Evolutionary conservation across 2,113 vertebrate genomes (phyloP).

Genomic region (Aix galericulata): DNA sequence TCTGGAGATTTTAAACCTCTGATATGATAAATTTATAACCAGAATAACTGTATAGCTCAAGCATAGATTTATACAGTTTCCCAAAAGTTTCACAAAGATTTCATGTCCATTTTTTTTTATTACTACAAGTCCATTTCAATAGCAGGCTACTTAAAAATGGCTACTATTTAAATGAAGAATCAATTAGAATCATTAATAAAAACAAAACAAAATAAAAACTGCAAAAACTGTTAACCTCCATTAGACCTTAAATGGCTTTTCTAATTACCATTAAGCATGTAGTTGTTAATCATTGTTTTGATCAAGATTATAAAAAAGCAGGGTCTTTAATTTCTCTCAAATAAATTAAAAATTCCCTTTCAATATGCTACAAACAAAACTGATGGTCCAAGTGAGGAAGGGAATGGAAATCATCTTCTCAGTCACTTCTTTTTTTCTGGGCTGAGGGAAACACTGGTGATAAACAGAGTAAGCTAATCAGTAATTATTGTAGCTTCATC

Average conservation of each 20-base stretch:
- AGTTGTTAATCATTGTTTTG: constrained; percentile 72
- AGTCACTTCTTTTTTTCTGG: constrained; percentile 1
- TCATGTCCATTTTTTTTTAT: constrained; percentile 66
- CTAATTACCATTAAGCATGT: constrained; percentile 69
- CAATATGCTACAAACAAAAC: constrained; percentile 18
- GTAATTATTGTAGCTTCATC: not conserved
- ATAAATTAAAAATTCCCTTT: constrained; percentile 53
- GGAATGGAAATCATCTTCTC: not conserved
- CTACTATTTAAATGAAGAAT: constrained; percentile 71
- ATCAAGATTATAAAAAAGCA: constrained; percentile 59
- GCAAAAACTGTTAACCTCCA: constrained; percentile 58
- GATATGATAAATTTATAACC: constrained; percentile 6
- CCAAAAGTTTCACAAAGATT: constrained; percentile 42
- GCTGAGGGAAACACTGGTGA: not conserved
- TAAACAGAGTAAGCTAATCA: not conserved
- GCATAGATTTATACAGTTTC: constrained; percentile 33
- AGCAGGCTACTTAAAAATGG: constrained; percentile 46
- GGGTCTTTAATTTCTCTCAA: constrained; percentile 49
- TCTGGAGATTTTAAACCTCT: not conserved
- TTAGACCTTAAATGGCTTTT: constrained; percentile 67
- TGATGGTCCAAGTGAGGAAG: not conserved
- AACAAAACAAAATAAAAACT: not conserved
- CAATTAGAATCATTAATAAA: constrained; percentile 76
- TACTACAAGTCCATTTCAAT: constrained; percentile 50
- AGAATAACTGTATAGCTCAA: constrained; percentile 42